Conservation (phyloP, 2,113 vertebrate genomes). For the Andinoacara biseriatus region DNA sequence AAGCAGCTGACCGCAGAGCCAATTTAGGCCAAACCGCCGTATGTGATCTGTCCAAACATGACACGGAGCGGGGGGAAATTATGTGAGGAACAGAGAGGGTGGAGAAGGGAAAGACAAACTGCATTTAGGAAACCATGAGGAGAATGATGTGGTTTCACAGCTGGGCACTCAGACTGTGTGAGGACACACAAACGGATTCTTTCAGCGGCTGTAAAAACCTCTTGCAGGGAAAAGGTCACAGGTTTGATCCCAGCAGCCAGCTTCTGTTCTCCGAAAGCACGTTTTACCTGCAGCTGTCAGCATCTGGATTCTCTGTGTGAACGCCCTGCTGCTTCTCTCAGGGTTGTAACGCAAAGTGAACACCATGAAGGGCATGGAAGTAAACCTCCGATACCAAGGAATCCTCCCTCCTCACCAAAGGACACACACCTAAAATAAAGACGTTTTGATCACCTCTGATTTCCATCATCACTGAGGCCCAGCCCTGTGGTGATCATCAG, state of each 20-base stretch:
- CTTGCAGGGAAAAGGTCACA: not conserved
- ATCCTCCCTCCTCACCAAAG: too few relatives aligned
- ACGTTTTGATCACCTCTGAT: too few relatives aligned
- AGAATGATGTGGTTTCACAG: conserved; percentile 53
- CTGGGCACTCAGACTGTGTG: conserved; percentile 29
- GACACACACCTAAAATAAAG: too few relatives aligned
- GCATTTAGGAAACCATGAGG: conserved; percentile 38
- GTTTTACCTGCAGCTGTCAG: not conserved
- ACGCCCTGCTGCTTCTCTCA: not conserved
- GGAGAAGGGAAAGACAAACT: conserved; percentile 42
- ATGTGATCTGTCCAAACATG: conserved; percentile 57
- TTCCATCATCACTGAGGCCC: not conserved
- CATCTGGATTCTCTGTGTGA: not conserved
- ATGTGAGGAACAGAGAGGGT: conserved; percentile 26
- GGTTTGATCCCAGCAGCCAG: not conserved
- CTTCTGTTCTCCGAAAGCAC: not conserved
- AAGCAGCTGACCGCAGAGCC: conserved; percentile 34
- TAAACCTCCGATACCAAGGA: too few relatives aligned
- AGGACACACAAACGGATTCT: not conserved
- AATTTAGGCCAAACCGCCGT: conserved; percentile 45
- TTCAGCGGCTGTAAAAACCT: not conserved
- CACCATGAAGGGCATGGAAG: too few relatives aligned
- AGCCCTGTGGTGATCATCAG: not conserved
- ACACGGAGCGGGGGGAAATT: conserved; percentile 14
- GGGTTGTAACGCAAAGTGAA: too few relatives aligned